These are phyloP conservation scores for Chaitophorus viminalis DNA, from an alignment of 2,888 invertebrate genomes.

Conservation along the genomic window DNA sequence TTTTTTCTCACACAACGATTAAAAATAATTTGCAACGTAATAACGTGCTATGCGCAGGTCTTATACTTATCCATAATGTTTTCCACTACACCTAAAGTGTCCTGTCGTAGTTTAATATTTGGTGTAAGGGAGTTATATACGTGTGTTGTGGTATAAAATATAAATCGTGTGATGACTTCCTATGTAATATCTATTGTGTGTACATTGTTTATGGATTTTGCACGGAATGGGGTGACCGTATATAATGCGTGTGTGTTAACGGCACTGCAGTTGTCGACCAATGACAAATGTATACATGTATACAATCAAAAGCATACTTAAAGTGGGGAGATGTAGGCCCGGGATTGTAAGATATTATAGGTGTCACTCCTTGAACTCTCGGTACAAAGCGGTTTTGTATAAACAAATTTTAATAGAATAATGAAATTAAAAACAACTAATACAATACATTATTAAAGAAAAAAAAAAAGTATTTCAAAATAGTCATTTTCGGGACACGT, in stretches of 20 bases:
- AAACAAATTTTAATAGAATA: too few species aligned
- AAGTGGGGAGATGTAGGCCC: too few species aligned
- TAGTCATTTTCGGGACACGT: too few species aligned
- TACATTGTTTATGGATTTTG: background rate
- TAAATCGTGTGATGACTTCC: background rate
- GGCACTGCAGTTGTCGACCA: background rate
- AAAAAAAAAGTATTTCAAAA: too few species aligned
- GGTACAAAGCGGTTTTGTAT: too few species aligned
- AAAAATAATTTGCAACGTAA: background rate
- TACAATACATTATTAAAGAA: too few species aligned
- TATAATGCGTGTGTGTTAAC: background rate
- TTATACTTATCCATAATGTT: background rate
- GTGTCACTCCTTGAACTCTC: too few species aligned
- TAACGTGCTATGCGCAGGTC: background rate
- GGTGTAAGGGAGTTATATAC: background rate
- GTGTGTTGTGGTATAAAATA: background rate
- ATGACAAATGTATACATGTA: background rate
- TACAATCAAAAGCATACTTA: background rate
- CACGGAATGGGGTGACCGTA: background rate
- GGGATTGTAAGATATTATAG: too few species aligned
- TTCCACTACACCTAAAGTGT: background rate
- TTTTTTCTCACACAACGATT: constrained; percentile 5
- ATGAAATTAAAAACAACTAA: too few species aligned
- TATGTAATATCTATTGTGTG: too few species aligned
- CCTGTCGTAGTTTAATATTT: background rate